Evolutionary conservation across 2,888 invertebrate genomes (phyloP).

Genomic region (Synanthedon myopaeformis): DNA sequence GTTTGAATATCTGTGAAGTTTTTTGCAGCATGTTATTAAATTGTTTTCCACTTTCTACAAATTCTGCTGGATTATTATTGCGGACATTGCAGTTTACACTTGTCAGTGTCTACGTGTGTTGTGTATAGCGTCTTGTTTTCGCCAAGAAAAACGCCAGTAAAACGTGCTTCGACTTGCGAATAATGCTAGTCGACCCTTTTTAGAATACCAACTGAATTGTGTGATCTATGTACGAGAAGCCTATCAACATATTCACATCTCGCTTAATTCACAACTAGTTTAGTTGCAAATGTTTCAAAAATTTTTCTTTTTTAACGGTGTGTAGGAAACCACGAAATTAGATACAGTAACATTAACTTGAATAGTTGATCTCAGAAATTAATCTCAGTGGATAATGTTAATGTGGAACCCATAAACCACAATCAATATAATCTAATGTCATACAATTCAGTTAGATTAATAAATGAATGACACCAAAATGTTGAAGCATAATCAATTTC

Average conservation of each 20-base stretch:
- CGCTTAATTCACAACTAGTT: no score
- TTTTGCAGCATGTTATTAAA: no score
- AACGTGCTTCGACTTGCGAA: constrained; percentile 24
- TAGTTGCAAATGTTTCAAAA: no score
- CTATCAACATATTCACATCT: background rate
- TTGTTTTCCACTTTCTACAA: no score
- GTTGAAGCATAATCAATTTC: background rate
- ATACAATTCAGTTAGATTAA: background rate
- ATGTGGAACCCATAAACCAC: background rate
- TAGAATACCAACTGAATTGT: constrained; percentile 32
- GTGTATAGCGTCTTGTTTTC: background rate
- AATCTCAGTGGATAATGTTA: background rate
- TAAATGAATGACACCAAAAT: background rate
- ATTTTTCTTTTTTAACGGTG: no score
- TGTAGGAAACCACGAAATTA: no score
- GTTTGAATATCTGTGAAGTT: no score
- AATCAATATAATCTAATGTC: background rate
- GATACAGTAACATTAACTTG: no score
- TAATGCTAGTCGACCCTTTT: constrained; percentile 20
- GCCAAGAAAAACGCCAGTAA: constrained; percentile 4
- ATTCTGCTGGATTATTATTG: background rate
- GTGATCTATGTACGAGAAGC: background rate
- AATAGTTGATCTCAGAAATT: no score
- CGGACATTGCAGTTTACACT: background rate
- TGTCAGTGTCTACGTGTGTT: background rate